Evolutionary conservation across 2,113 vertebrate genomes (phyloP).

Genomic region (Lagopus muta): DNA sequence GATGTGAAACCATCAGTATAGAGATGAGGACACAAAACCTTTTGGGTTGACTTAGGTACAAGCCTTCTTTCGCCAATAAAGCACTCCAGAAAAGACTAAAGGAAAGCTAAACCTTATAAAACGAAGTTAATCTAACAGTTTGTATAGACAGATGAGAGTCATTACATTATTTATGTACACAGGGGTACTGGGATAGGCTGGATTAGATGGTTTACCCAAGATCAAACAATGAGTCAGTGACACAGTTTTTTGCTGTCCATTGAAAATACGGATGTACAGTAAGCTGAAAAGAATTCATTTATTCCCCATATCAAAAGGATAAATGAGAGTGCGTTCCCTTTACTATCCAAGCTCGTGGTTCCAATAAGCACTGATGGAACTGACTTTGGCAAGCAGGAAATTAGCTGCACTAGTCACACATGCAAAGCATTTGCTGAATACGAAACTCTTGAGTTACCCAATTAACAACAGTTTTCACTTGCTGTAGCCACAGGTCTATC

Average conservation of each 20-base stretch:
- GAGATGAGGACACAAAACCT: not conserved
- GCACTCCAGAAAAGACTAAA: not conserved
- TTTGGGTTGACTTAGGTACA: not conserved
- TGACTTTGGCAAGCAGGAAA: constrained; percentile 65
- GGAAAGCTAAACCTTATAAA: constrained; percentile 11
- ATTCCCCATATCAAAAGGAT: constrained; percentile 59
- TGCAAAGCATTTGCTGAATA: constrained; percentile 65
- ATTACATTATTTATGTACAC: constrained; percentile 56
- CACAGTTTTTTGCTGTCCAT: constrained; percentile 66
- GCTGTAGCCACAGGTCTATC: not conserved
- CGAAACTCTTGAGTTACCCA: constrained; percentile 30
- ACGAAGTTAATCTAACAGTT: constrained; percentile 10
- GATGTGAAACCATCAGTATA: not conserved
- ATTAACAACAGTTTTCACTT: constrained; percentile 58
- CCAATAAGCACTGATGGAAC: constrained; percentile 56
- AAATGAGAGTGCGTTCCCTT: constrained; percentile 33
- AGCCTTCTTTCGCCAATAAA: not conserved
- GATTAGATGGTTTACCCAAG: constrained; percentile 59
- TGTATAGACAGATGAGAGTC: constrained; percentile 58
- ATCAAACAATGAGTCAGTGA: constrained; percentile 70
- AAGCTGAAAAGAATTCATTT: constrained; percentile 63
- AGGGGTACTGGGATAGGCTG: constrained; percentile 45
- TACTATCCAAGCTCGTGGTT: constrained; percentile 18
- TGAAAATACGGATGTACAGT: constrained; percentile 64
- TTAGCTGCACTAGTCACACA: constrained; percentile 43